A percentile compares a stretch with the other conserved stretches of the same genome.
Conservation (phyloP, 1,140 invertebrate genomes). For the Nasonia longicornis region DNA sequence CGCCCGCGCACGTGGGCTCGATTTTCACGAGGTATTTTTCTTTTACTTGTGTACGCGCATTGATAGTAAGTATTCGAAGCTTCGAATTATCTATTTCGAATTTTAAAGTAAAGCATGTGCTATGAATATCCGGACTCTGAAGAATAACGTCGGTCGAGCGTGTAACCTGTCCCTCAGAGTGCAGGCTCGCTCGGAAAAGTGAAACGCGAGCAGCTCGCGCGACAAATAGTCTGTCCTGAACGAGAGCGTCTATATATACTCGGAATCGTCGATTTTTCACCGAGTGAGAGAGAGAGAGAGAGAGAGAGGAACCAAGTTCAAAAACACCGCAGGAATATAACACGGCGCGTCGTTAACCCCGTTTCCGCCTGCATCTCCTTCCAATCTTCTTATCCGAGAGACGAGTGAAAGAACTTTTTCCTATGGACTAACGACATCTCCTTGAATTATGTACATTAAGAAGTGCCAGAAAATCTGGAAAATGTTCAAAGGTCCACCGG, state of each 20-base stretch:
- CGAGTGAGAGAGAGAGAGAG: background rate
- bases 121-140: too few relatives aligned
- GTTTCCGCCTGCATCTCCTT: background rate
- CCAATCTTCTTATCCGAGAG: background rate
- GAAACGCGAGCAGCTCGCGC: constrained; percentile 12
- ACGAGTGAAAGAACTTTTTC: too few relatives aligned
- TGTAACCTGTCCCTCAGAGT: background rate
- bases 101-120: too few relatives aligned
- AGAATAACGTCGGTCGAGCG: too few relatives aligned
- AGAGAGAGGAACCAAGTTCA: constrained; percentile 2
- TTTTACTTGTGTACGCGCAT: too few relatives aligned
- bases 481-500: background rate
- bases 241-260: background rate
- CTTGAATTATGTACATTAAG: too few relatives aligned
- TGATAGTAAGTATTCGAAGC: too few relatives aligned
- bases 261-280: constrained; percentile 16
- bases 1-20: background rate
- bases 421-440: too few relatives aligned
- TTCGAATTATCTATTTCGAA: too few relatives aligned
- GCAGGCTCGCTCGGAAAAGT: background rate
- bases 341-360: background rate
- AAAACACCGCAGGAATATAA: constrained; percentile 8
- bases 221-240: constrained; percentile 2
- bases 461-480: background rate
- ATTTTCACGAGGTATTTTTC: constrained; percentile 3